Evolutionary conservation across 2,797 vertebrate genomes (phyloP), one percentile per base, ranked within the genome.

Genomic region (Karalla daura): DNA sequence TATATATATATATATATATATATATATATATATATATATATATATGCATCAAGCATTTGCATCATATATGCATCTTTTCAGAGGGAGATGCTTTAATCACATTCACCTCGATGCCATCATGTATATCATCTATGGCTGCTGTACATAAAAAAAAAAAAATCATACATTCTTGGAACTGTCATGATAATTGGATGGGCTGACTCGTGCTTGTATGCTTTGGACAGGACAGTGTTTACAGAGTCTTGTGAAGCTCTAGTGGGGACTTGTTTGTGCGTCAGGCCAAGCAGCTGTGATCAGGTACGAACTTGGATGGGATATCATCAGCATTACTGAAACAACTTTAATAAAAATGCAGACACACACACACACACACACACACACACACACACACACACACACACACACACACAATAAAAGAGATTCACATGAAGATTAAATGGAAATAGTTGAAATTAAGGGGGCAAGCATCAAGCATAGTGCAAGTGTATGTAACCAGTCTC

Each of bases 231-330:
- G 64, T 66, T 74, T 37, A 77, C 37, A 37, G 20, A 20, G 36
- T 36, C n/a, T 47, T 62, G 47, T 23, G 30, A 21, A 14, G 43
- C 45, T 74, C 66, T 71, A 52, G 81, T 75, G 36, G 45, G 66
- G 58, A 70, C 78, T 71, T 85, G 78, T 70, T 25, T n/a, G n/a
- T n/a, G n/a, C n/a, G n/a, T n/a, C n/a, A n/a, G 36, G 51, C 54
- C 67, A 23, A 5, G 25, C 1, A 0, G 46, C 61, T 53, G 69
- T 54, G 65, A 65, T 67, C 51, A 39, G 7, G 6, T 30, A 61
- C 21, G 47, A 5, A 51, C 51, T 41, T 63, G 61, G 24, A 74
- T 43, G 12, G 10, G 10, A 41, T 54, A n/a, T 5, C 7, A 25
- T 66, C 40, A 78, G 50, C 55, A 60, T 47, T 40, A 81, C 67